These are phyloP conservation scores for Folsomia manolachei DNA, from an alignment of 2,888 invertebrate genomes.

Conservation along the genomic window DNA sequence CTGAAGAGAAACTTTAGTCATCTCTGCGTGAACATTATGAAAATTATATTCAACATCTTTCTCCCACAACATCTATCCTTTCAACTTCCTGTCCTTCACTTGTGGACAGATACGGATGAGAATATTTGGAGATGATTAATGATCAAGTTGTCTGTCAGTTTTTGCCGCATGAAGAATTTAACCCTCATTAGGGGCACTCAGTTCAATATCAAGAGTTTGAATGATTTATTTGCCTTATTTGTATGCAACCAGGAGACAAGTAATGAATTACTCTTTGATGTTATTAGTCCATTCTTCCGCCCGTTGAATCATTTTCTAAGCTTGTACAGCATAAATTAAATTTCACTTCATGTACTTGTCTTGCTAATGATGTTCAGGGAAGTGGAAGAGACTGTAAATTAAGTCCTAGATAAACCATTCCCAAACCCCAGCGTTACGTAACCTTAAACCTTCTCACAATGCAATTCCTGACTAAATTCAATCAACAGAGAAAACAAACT, in stretches of 20 bases:
- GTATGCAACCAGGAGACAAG: neutral
- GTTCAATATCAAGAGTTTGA: neutral
- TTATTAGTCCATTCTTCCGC: no score
- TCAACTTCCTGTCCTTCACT: neutral
- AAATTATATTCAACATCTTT: neutral
- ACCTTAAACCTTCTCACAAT: no score
- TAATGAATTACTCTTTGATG: neutral
- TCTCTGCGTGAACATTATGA: neutral
- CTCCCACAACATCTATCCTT: neutral
- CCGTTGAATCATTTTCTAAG: no score
- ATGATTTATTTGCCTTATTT: conserved; percentile 7
- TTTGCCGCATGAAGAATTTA: conserved; percentile 10
- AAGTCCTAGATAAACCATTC: no score
- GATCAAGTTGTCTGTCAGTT: conserved; percentile 1
- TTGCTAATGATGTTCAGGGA: no score
- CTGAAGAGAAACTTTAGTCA: no score
- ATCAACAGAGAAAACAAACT: no score
- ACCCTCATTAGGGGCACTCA: neutral
- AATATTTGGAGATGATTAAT: conserved; percentile 8
- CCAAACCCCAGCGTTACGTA: no score
- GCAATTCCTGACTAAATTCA: no score
- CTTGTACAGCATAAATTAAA: no score
- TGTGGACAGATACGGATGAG: conserved; percentile 1
- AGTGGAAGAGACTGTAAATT: no score
- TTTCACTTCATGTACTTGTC: no score